Percentiles rank a stretch among this genome's conserved stretches.
These are phyloP conservation scores for Parazoanthus swiftii DNA, from an alignment of 92 coral and sea anemone species.

Conservation along the genomic window DNA sequence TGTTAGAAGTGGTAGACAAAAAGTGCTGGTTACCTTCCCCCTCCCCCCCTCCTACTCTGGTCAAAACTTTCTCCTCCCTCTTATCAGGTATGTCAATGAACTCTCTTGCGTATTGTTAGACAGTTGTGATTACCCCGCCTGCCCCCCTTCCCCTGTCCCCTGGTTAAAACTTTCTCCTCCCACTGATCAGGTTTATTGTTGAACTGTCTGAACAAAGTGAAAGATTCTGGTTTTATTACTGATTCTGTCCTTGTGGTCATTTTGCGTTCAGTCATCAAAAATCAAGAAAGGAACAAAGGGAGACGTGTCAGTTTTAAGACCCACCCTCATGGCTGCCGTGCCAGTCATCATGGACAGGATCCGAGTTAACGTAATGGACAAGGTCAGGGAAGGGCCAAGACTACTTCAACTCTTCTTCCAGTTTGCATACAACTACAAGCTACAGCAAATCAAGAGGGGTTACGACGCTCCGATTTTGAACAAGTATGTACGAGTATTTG, in stretches of 20 bases:
- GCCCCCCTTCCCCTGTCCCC: too few species aligned
- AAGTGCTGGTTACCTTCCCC: too few species aligned
- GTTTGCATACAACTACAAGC: constrained; percentile 93
- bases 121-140: too few species aligned
- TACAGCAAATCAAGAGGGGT: constrained; percentile 88
- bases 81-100: constrained; percentile 66
- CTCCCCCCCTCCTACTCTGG: too few species aligned
- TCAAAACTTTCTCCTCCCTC: constrained; percentile 48
- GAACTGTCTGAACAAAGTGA: not conserved
- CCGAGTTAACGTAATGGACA: constrained; percentile 91
- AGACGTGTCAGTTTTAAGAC: constrained; percentile 85
- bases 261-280: constrained; percentile 73
- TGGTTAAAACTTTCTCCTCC: constrained; percentile 33
- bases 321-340: constrained; percentile 96
- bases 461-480: constrained; percentile 93
- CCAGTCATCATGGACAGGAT: constrained; percentile 98
- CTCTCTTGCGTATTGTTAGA: not conserved
- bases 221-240: too few species aligned
- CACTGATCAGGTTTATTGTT: constrained; percentile 73
- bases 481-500: constrained; percentile 53
- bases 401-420: constrained; percentile 83
- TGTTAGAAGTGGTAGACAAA: not conserved
- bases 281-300: constrained; percentile 98
- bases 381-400: constrained; percentile 91
- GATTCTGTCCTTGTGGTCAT: not conserved